Percentiles rank a stretch among this genome's conserved stretches.
Evolutionary conservation across 2,888 invertebrate species (phyloP).

Genomic region (Lochmaea crataegi): DNA sequence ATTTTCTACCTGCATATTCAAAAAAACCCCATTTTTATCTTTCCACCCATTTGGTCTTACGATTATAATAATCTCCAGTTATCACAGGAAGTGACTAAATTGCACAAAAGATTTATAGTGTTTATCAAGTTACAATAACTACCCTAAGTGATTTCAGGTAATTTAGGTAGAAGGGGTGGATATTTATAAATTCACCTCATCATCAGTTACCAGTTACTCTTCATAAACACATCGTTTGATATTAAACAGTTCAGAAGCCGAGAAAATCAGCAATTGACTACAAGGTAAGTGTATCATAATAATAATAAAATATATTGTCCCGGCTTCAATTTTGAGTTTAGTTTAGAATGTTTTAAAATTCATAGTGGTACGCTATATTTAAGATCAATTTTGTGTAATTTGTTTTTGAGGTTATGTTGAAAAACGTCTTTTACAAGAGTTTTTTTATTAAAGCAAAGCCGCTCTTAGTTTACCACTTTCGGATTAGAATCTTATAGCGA

Average conservation of each 20-base stretch:
- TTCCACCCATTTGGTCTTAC: neutral
- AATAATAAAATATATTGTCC: neutral
- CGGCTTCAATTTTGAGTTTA: too few relatives aligned
- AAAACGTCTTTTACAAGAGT: too few relatives aligned
- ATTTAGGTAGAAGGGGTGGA: constrained; percentile 1
- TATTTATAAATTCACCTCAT: neutral
- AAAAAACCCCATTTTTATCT: neutral
- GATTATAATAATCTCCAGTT: neutral
- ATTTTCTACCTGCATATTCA: neutral
- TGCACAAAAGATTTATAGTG: neutral
- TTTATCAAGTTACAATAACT: neutral
- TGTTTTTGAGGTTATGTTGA: too few relatives aligned
- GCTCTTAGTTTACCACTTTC: too few relatives aligned
- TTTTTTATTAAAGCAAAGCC: too few relatives aligned
- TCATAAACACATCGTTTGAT: neutral
- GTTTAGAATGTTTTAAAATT: too few relatives aligned
- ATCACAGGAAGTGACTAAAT: constrained; percentile 5
- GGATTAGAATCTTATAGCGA: too few relatives aligned
- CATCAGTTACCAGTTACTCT: neutral
- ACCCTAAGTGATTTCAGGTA: neutral
- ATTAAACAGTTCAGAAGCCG: neutral
- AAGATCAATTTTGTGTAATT: too few relatives aligned
- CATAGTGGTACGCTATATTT: too few relatives aligned
- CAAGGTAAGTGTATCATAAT: neutral
- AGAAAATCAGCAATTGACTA: neutral